Evolutionary conservation across 2,797 vertebrate species (phyloP), one percentile per base, ranked within the genome.

Genomic region (Epinephelus awoara): DNA sequence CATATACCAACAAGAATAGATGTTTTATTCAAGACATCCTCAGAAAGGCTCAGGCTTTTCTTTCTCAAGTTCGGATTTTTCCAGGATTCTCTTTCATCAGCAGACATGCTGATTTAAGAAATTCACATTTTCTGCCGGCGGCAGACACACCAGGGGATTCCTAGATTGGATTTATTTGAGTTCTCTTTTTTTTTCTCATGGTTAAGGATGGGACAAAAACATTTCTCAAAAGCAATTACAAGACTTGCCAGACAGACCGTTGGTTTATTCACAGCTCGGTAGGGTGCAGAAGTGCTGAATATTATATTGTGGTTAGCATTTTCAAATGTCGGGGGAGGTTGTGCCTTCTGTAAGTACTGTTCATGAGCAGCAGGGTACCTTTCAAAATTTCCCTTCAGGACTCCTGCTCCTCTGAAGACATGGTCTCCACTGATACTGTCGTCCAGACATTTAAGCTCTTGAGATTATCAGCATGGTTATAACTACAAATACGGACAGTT

Each of bases 141-240:
- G 84, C 51, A 71, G 18, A 66, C 27, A 7, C 68, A 49, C 40
- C 67, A 8, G 13, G 57, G 63, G 57, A 69, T 56, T 61, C 38
- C 64, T 25, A 3, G 27, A 79, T 67, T 82, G 44, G 47, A 77
- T 69, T 77, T 54, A 64, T 59, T 67, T 46, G 1, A 51, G 25
- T n/a, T 21, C 0, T 51, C 67, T 59, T 67, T 50, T 67, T 50
- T 46, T 69, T 34, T 8, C 34, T 82, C 46, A 57, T 25, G 27
- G 46, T 59, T 75, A 62, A 77, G 46, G n/a, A 77, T 38, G 27
- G 13, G 47, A 69, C 62, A 64, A 54, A 72, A 81, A 77, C 34
- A 63, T 78, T 74, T 75, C 72, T 84, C 71, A 72, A 77, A 83
- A 74, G 75, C 61, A 88, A 85, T 85, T 79, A 77, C 40, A 57